These are phyloP conservation scores for Archips xylosteana DNA, from an alignment of 2,888 invertebrate species.

Conservation along the genomic window DNA sequence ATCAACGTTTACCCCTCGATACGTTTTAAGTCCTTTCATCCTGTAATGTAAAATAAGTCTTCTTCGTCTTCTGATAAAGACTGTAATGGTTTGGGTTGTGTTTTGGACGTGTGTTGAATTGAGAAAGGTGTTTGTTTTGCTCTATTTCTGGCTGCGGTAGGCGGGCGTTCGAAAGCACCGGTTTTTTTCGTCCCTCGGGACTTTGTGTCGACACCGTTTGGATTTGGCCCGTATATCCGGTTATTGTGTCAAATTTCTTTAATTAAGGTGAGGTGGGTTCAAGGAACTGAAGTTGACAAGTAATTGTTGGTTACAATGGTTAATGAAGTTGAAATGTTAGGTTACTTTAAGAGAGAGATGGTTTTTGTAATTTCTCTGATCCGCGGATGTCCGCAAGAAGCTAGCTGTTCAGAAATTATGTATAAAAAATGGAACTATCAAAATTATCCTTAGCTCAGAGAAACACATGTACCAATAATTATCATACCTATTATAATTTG, in stretches of 20 bases:
- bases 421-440: too few relatives aligned
- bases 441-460: too few relatives aligned
- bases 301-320: conserved; percentile 11
- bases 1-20: conserved; percentile 4
- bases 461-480: too few relatives aligned
- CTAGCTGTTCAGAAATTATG: too few relatives aligned
- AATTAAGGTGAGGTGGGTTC: conserved; percentile 54
- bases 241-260: conserved; percentile 71
- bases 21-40: conserved; percentile 8
- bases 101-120: conserved; percentile 34
- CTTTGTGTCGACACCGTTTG: conserved; percentile 73
- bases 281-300: conserved; percentile 33
- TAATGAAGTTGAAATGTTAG: background rate
- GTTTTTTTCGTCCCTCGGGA: conserved; percentile 71
- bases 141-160: conserved; percentile 85
- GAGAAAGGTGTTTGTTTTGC: conserved; percentile 48
- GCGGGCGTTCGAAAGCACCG: conserved; percentile 79
- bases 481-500: background rate
- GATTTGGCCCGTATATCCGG: conserved; percentile 78
- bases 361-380: background rate
- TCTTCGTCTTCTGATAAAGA: background rate
- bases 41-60: background rate
- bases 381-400: too few relatives aligned
- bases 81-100: background rate
- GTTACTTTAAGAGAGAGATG: background rate